phyloP scores from a whole-genome alignment of 2,113 vertebrate genomes.

The Cheirogaleus medius region DNA sequence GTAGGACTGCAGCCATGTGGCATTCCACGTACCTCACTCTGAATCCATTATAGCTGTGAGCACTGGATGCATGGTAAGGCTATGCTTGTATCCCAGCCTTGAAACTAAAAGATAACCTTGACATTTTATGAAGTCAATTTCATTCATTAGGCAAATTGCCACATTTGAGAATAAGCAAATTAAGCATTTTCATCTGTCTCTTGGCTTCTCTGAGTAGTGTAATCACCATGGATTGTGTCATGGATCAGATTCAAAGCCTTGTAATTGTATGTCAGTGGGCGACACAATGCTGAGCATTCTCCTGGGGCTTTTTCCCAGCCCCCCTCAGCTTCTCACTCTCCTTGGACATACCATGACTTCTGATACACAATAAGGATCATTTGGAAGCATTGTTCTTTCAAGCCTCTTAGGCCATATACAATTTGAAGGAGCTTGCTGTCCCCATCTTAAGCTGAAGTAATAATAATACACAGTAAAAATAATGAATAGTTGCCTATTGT shows the following conservation, averaged over 20 bases:
- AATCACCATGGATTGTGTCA: slow-evolving; percentile 77
- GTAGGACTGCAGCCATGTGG: not conserved
- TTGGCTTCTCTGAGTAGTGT: slow-evolving; percentile 55
- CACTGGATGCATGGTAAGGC: not conserved
- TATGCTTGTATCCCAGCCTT: not conserved
- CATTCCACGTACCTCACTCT: not conserved
- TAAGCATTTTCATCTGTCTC: slow-evolving; percentile 72
- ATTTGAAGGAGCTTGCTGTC: slow-evolving; percentile 67
- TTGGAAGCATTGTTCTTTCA: slow-evolving; percentile 74
- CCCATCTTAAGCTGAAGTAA: slow-evolving; percentile 60
- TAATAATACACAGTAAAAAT: slow-evolving; percentile 68
- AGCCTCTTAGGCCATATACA: slow-evolving; percentile 62
- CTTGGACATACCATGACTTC: slow-evolving; percentile 60
- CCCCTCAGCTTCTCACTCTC: slow-evolving; percentile 48
- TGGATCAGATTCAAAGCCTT: slow-evolving; percentile 67
- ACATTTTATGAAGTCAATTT: slow-evolving; percentile 73
- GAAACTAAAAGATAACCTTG: slow-evolving; percentile 65
- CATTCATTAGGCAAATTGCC: slow-evolving; percentile 76
- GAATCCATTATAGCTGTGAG: not conserved
- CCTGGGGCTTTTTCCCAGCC: slow-evolving; percentile 62
- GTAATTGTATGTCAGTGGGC: slow-evolving; percentile 75
- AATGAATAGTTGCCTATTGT: slow-evolving; percentile 73
- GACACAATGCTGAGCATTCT: not conserved
- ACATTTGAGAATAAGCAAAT: slow-evolving; percentile 75
- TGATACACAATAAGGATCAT: slow-evolving; percentile 68